These are phyloP conservation scores for Cottoperca gobio DNA, from an alignment of 2,797 vertebrate species.

Conservation along the genomic window DNA sequence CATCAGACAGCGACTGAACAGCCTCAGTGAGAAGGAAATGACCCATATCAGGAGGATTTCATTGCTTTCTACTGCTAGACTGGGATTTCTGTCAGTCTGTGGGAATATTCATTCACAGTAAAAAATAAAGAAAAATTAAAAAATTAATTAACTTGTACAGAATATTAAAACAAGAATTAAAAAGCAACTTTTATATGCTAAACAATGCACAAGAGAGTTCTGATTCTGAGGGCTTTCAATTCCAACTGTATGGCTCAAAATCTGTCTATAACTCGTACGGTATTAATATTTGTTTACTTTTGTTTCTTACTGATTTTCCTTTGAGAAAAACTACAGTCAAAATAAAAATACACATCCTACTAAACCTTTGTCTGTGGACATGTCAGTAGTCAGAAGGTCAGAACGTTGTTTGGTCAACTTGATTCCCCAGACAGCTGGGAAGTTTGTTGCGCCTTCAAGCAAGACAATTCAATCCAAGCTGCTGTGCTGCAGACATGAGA, in stretches of 20 bases:
- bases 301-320: not conserved
- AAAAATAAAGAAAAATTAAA: conserved; percentile 21
- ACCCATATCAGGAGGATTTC: conserved; percentile 18
- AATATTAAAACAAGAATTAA: conserved; percentile 9
- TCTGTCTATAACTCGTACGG: not conserved
- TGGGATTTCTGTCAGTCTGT: conserved; percentile 11
- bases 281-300: not conserved
- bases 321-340: not conserved
- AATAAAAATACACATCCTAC: not conserved
- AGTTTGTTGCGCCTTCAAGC: conserved; percentile 2
- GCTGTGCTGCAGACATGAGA: not conserved
- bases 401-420: not conserved
- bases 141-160: conserved; percentile 35
- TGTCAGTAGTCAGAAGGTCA: conserved; percentile 8
- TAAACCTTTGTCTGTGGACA: not conserved
- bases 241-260: not conserved
- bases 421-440: not conserved
- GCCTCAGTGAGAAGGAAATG: conserved; percentile 8
- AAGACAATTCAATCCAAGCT: not conserved
- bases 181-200: conserved; percentile 1
- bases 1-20: not conserved
- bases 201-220: not conserved
- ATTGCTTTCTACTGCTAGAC: conserved; percentile 36
- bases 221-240: not conserved
- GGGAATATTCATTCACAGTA: conserved; percentile 29